phyloP scores from a whole-genome alignment of 2,797 vertebrate species.

The Ibycter americanus region DNA sequence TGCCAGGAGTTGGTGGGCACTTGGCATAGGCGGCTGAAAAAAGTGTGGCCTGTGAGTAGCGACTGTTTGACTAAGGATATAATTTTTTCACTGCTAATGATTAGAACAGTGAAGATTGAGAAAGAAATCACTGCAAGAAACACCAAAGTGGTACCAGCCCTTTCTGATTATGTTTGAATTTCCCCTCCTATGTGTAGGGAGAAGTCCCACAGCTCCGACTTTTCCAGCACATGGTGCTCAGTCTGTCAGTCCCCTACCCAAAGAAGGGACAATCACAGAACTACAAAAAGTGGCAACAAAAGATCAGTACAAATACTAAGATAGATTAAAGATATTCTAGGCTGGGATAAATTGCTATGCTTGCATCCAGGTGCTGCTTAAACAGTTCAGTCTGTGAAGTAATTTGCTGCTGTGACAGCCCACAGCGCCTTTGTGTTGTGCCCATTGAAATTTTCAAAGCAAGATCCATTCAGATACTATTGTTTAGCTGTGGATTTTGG shows the following conservation, averaged over 20 bases:
- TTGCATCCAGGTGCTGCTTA: not conserved
- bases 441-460: not conserved
- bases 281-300: not conserved
- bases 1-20: not conserved
- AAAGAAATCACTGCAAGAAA: not conserved
- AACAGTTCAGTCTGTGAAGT: not conserved
- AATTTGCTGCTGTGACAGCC: not conserved
- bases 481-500: not conserved
- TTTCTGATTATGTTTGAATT: not conserved
- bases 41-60: not conserved
- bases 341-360: not conserved
- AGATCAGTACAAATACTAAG: not conserved
- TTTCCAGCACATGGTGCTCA: not conserved
- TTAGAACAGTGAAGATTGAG: not conserved
- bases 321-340: not conserved
- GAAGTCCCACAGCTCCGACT: not conserved
- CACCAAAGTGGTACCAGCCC: not conserved
- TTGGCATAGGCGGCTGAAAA: not conserved
- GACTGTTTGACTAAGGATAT: not conserved
- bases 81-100: not conserved
- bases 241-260: not conserved
- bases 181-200: not conserved
- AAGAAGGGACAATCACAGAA: not conserved
- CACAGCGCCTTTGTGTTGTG: not conserved
- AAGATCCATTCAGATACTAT: not conserved